phyloP scores from a whole-genome alignment of 30 jellyfish, hydroid and myxozoan genomes.

The Pelagia noctiluca region DNA sequence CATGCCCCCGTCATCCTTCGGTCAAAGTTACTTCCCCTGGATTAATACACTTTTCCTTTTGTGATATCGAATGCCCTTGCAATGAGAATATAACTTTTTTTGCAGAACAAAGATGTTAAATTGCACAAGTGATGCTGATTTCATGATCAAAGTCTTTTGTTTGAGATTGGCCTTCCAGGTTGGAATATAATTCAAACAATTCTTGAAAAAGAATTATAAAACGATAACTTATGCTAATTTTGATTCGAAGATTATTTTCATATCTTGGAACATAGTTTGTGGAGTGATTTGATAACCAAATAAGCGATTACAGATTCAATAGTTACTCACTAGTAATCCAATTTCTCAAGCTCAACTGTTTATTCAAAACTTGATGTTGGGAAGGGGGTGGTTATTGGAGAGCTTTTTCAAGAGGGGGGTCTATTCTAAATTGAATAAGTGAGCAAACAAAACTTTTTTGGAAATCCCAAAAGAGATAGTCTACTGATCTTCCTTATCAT shows the following conservation, averaged over 20 bases:
- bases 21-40: not conserved
- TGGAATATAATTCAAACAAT: not conserved
- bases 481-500: too few species aligned
- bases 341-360: not conserved
- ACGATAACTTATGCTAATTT: not conserved
- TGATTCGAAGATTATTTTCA: not conserved
- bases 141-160: slow-evolving; percentile 83
- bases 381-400: too few species aligned
- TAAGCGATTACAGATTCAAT: not conserved
- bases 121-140: slow-evolving; percentile 92
- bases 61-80: not conserved
- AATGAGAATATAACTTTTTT: not conserved
- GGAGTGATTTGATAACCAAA: too few species aligned
- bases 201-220: not conserved
- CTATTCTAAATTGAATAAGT: too few species aligned
- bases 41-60: not conserved
- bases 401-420: too few species aligned
- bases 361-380: too few species aligned
- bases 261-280: not conserved
- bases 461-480: too few species aligned
- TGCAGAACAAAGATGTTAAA: slow-evolving; percentile 82
- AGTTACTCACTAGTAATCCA: not conserved
- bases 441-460: too few species aligned
- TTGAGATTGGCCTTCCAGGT: slow-evolving; percentile 89
- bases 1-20: too few species aligned